These are phyloP conservation scores for Graphium colonna DNA, from an alignment of 2,888 invertebrate genomes.

Conservation along the genomic window DNA sequence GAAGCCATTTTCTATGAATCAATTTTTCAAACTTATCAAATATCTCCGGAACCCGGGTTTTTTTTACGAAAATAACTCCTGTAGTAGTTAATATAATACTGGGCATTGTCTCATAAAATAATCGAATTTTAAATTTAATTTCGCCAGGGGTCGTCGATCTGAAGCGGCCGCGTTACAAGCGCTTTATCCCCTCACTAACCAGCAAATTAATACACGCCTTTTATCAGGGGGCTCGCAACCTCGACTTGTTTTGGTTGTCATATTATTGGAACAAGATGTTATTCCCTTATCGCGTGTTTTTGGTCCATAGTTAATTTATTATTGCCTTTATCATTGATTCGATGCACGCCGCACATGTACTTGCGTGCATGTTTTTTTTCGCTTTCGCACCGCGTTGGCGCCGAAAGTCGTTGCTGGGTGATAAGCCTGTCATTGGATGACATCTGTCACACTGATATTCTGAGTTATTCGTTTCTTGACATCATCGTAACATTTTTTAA, in stretches of 20 bases:
- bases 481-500: too few relatives aligned
- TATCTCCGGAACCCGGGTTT: too few relatives aligned
- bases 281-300: constrained; percentile 36
- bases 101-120: too few relatives aligned
- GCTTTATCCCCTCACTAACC: constrained; percentile 30
- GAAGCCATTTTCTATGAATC: too few relatives aligned
- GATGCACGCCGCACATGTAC: not conserved
- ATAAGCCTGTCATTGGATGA: constrained; percentile 13
- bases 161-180: constrained; percentile 26
- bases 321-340: constrained; percentile 19
- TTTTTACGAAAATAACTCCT: too few relatives aligned
- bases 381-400: not conserved
- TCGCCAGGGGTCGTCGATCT: constrained; percentile 18
- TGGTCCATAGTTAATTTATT: constrained; percentile 40
- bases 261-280: constrained; percentile 44
- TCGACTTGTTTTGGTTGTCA: constrained; percentile 49
- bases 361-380: not conserved
- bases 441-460: not conserved
- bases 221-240: constrained; percentile 54
- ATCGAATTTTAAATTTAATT: too few relatives aligned
- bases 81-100: too few relatives aligned
- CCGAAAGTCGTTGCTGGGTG: not conserved
- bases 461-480: not conserved
- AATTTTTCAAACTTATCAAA: too few relatives aligned
- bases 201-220: constrained; percentile 62